A percentile compares a stretch with the other conserved stretches of the same genome.
phyloP scores from a whole-genome alignment of 1,140 invertebrate species.

The Andrena cerasifolii region DNA sequence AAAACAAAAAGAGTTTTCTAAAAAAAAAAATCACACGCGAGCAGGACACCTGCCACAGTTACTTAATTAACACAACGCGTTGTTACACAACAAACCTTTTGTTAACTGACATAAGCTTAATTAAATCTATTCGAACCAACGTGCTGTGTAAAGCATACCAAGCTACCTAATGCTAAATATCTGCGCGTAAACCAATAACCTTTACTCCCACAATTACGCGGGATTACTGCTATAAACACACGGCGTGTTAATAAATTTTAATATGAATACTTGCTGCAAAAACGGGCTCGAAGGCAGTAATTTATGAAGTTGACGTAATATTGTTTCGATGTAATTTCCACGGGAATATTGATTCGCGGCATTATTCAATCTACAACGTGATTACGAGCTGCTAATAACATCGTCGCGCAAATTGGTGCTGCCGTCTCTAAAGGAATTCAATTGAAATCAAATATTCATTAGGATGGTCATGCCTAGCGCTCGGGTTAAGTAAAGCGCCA shows the following conservation, averaged over 20 bases:
- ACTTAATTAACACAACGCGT: too few relatives aligned
- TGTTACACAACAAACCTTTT: too few relatives aligned
- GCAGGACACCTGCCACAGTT: too few relatives aligned
- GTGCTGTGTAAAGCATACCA: too few relatives aligned
- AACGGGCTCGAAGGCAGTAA: background rate
- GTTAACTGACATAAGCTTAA: too few relatives aligned
- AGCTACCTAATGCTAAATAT: too few relatives aligned
- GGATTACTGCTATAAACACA: background rate
- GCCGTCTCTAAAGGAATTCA: conserved; percentile 22
- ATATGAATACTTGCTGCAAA: background rate
- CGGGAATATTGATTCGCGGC: conserved; percentile 15
- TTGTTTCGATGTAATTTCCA: conserved; percentile 15
- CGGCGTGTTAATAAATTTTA: too few relatives aligned
- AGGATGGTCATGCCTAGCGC: background rate
- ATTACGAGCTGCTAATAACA: conserved; percentile 33
- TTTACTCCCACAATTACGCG: background rate
- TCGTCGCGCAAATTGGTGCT: conserved; percentile 19
- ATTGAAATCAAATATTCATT: conserved; percentile 46
- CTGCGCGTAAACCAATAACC: too few relatives aligned
- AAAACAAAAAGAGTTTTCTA: too few relatives aligned
- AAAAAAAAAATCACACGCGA: too few relatives aligned
- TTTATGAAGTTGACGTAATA: conserved; percentile 15
- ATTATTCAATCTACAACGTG: conserved; percentile 40
- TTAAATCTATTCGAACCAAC: too few relatives aligned
- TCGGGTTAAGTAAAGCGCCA: conserved; percentile 20